Evolutionary conservation across 2,888 invertebrate species (phyloP), one percentile per base, ranked within the genome.

Genomic region (Tribolium freemani): DNA sequence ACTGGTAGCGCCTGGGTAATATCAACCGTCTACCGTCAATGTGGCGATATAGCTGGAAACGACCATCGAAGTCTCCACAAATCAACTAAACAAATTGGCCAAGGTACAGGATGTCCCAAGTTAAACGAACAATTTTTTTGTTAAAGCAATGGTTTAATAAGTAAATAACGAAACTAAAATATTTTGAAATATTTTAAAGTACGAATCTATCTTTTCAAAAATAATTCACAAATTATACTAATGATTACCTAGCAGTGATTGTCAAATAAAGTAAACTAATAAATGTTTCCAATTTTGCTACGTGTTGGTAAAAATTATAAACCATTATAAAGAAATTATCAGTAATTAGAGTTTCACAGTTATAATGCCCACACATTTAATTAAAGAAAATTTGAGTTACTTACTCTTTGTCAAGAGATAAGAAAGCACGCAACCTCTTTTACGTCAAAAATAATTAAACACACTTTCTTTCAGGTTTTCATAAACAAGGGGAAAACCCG

Each of bases 1-100:
- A 66, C 56, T 56, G 46, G 66, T 46, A 66, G 66, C 66, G 45
- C 56, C 66, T 31, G 50, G 13, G 30, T 45, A 51, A 63, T 46
- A 44, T 26, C 46, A 50, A 61, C 61, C 46, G 60, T 60, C 60
- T 60, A 48, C 45, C 48, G 61, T 61, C 20, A 61, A 61, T 61
- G 46, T 48, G 16, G 61, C 48, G 30, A 11, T 30, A 13, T 26
- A 61, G 46, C 58, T 58, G 38, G 45, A 58, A 58, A 46, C 58
- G 58, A 46, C 44, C 46, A 26, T 48, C 11, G 9, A 44, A 13
- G 46, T 45, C 30, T 46, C 45, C 38, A 21, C 38, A 20, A 16
- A 16, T 16, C 16, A 16, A 16, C 16, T 1, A 16, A 16, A 16
- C 16, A 16, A 16, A 16, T 16, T 16, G 16, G 16, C 16, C 16